Base-by-base conservation (phyloP, 2,797 vertebrate genomes). In the Chanos chanos region DNA sequence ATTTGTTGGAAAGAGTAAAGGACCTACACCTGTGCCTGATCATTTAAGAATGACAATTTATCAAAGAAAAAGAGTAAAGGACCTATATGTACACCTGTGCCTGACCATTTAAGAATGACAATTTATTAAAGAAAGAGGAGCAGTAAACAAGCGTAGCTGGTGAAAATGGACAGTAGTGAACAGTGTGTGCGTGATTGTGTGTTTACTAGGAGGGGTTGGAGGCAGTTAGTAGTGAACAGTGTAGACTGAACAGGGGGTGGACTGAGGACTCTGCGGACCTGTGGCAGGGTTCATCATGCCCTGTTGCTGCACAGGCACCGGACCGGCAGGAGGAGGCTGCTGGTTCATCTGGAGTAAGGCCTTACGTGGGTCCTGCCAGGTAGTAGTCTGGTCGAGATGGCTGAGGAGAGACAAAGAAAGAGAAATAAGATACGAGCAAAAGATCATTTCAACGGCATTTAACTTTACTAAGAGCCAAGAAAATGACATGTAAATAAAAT, bases 321-420 rank as follows among this genome's bases (percentile, higher is more conserved):
- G 89, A 53, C 89, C 97, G 74, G 94, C 75, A 1, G 94, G 92
- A 8, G 93, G 72, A 0, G 92, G 74, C 68, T n/a, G n/a, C n/a
- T 94, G 92, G 47, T 91, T 98, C 88, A 97, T 89, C 86, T 96
- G 95, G 27, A 97, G 92, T 75, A 99, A 88, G 45, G 94, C 88
- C 85, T 99, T 99, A 62, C 96, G 90, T 52, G 96, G 96, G 77
- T 99, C 95, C 76, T 95, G 95, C 96, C 96, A 99, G 73, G 96
- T 99, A 65, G 96, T 99, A 37, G 95, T 93, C 85, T 99, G 95
- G 83, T 99, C 94, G 25, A 96, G 92, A 83, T 99, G 96, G 82
- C 95, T 99, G 78, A 15, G 64, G 48, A 34, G 50, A 81, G 44
- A 78, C 19, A 61, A 24, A 34, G 12, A 3, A 50, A 21, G 19